Evolutionary conservation across 2,888 invertebrate genomes (phyloP).

Genomic region (Rhagophthalmus giganteus): DNA sequence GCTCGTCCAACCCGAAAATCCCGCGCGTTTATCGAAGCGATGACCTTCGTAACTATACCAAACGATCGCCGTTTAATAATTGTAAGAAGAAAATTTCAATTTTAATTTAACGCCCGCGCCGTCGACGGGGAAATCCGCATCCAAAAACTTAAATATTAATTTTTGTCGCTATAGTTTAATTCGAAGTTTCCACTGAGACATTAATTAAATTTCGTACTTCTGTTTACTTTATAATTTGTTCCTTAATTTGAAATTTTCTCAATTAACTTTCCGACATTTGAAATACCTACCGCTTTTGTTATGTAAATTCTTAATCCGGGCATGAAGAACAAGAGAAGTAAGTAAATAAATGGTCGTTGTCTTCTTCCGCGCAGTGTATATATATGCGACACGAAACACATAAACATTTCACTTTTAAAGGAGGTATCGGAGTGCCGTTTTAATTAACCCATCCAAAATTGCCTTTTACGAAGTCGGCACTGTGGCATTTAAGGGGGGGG

Average conservation of each 20-base stretch:
- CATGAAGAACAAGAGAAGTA: too few species aligned
- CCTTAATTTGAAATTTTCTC: neutral
- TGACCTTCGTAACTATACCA: too few species aligned
- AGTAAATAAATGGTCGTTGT: too few species aligned
- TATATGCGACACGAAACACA: too few species aligned
- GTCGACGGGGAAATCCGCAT: too few species aligned
- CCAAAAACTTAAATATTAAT: conserved; percentile 6
- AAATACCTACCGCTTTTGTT: neutral
- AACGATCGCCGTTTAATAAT: too few species aligned
- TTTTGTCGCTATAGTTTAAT: conserved; percentile 1
- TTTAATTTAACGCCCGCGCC: too few species aligned
- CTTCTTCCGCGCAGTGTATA: too few species aligned
- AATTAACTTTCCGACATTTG: conserved; percentile 1
- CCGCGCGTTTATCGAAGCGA: too few species aligned
- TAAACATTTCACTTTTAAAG: too few species aligned
- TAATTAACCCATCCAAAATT: conserved; percentile 4
- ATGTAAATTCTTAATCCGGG: neutral
- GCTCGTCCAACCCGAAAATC: too few species aligned
- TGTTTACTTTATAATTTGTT: conserved; percentile 1
- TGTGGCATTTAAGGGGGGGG: conserved; percentile 1
- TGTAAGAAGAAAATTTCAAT: too few species aligned
- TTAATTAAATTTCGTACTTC: conserved; percentile 12
- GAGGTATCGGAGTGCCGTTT: neutral
- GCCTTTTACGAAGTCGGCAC: neutral
- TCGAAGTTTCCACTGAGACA: conserved; percentile 3